These are phyloP conservation scores for Protobothrops mucrosquamatus DNA, from an alignment of 2,113 vertebrate genomes.

Conservation along the genomic window DNA sequence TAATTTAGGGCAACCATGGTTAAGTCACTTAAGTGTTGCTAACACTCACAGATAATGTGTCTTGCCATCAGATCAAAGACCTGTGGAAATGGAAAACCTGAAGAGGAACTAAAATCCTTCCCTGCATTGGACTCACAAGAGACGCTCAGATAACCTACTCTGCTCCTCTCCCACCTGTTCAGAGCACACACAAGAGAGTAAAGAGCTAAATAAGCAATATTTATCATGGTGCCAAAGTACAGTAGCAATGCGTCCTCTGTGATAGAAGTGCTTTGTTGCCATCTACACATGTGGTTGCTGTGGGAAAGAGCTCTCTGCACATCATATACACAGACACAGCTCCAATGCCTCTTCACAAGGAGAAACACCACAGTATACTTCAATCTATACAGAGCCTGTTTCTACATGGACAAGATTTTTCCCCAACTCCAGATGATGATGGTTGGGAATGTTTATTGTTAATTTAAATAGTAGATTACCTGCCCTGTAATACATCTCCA, in stretches of 20 bases:
- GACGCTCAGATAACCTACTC: background rate
- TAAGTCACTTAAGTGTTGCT: background rate
- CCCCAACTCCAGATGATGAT: background rate
- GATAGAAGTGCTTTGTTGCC: background rate
- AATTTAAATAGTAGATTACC: background rate
- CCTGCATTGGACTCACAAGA: background rate
- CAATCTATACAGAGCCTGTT: background rate
- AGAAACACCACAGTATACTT: background rate
- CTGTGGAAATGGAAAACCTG: background rate
- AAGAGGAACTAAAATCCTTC: background rate
- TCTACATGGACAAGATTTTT: background rate
- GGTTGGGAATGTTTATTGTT: background rate
- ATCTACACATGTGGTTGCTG: background rate
- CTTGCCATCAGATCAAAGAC: background rate
- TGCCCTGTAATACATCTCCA: background rate
- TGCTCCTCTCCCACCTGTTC: background rate
- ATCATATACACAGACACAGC: background rate
- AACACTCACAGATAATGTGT: background rate
- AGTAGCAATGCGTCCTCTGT: background rate
- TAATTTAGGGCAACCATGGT: background rate
- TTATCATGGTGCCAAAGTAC: background rate
- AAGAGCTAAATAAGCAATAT: background rate
- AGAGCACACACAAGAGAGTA: background rate
- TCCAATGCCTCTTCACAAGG: background rate
- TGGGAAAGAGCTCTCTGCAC: background rate